Conservation (phyloP, 2,797 vertebrate genomes). For the Channallabes apus region DNA sequence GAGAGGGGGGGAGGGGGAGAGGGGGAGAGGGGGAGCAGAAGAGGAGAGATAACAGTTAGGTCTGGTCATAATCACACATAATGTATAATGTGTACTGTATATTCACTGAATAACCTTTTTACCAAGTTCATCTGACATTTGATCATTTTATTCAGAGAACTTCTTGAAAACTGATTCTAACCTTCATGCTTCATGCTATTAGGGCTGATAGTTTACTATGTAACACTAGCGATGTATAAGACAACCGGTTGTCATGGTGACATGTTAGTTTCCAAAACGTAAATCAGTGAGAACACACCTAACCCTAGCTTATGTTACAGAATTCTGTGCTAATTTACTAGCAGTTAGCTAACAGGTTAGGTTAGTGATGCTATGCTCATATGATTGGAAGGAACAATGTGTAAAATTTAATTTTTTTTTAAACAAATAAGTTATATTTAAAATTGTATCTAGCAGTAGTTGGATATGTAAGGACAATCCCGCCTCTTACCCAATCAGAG, state of each 20-base stretch:
- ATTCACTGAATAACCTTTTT: not conserved
- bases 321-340: not conserved
- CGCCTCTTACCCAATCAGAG: not conserved
- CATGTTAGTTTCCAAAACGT: not conserved
- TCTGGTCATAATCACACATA: no score
- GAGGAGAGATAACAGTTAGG: no score
- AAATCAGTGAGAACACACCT: not conserved
- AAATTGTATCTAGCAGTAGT: not conserved
- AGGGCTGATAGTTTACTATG: not conserved
- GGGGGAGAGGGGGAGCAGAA: no score
- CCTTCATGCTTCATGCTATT: not conserved
- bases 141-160: not conserved
- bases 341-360: not conserved
- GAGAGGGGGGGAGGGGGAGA: no score
- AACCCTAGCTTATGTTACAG: not conserved
- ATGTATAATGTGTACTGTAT: no score
- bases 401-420: not conserved
- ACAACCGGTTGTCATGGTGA: not conserved
- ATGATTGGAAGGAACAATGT: not conserved
- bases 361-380: not conserved
- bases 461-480: not conserved
- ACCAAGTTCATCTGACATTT: not conserved
- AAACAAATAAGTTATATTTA: not conserved
- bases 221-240: not conserved
- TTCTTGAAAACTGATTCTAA: no score